A percentile compares a stretch with the other conserved stretches of the same genome.
These are phyloP conservation scores for Bubalus kerabau DNA, from an alignment of 2,113 vertebrate genomes.

Conservation along the genomic window DNA sequence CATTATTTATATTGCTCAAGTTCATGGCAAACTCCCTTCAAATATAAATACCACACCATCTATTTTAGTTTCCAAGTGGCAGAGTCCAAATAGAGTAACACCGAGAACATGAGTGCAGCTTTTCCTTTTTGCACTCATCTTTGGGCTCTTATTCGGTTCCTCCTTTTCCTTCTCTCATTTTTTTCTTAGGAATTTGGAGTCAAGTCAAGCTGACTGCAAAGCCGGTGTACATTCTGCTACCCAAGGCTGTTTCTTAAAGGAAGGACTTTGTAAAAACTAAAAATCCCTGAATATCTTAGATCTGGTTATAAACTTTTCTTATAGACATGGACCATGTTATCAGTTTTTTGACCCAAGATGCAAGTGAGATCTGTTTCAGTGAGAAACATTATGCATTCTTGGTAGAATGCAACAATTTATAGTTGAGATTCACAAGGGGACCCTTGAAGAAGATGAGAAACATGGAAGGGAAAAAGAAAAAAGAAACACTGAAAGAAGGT, in stretches of 20 bases:
- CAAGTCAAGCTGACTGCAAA: background rate
- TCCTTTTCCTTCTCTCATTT: background rate
- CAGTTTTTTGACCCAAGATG: background rate
- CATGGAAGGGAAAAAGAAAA: background rate
- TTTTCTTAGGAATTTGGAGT: background rate
- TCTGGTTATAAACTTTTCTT: background rate
- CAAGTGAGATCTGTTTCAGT: background rate
- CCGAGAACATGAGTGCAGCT: background rate
- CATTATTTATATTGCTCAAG: constrained; percentile 1
- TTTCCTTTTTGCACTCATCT: background rate
- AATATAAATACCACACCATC: background rate
- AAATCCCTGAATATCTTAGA: background rate
- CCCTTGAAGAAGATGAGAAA: background rate
- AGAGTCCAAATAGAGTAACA: background rate
- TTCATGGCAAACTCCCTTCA: background rate
- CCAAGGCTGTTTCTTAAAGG: background rate
- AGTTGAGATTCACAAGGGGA: background rate
- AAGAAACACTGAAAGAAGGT: background rate
- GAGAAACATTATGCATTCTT: background rate
- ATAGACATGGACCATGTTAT: background rate
- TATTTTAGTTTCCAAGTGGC: background rate
- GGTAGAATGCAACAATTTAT: background rate
- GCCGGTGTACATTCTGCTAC: background rate
- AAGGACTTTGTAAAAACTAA: background rate
- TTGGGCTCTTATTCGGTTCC: background rate